Percentiles rank a stretch among this genome's conserved stretches.
Conservation (phyloP, 2,888 invertebrate species). For the Esperia sulphurella region DNA sequence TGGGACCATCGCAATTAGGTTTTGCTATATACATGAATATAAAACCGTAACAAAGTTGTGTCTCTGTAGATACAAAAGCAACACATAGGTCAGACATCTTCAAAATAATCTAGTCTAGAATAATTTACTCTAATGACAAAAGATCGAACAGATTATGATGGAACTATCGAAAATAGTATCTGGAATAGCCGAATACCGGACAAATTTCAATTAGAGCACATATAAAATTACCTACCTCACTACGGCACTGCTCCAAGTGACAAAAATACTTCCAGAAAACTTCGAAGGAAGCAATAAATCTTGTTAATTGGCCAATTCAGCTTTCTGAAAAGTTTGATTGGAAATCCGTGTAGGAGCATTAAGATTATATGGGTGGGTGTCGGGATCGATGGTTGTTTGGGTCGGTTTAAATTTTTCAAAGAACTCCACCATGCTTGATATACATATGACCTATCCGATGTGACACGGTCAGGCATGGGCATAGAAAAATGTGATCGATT, state of each 20-base stretch:
- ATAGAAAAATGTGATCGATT: conserved; percentile 18
- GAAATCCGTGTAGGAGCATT: conserved; percentile 34
- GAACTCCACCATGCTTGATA: conserved; percentile 22
- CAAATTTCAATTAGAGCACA: too few species aligned
- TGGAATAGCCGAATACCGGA: too few species aligned
- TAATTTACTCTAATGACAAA: too few species aligned
- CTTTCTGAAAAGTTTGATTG: conserved; percentile 64
- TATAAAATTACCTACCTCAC: background rate
- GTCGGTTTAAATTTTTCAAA: conserved; percentile 11
- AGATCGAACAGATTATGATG: too few species aligned
- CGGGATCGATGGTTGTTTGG: too few species aligned
- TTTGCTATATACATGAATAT: too few species aligned
- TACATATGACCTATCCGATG: conserved; percentile 28
- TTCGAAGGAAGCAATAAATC: conserved; percentile 68
- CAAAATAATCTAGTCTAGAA: too few species aligned
- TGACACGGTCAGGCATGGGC: conserved; percentile 26
- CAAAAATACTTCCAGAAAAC: conserved; percentile 60
- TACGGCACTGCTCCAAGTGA: conserved; percentile 5
- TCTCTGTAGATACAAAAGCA: too few species aligned
- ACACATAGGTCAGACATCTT: too few species aligned
- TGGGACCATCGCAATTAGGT: background rate
- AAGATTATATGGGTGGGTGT: conserved; percentile 34
- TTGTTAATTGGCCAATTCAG: conserved; percentile 70
- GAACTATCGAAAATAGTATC: too few species aligned
- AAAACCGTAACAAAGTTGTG: too few species aligned